Base-by-base conservation (phyloP, 1,140 invertebrate genomes). In the Drosophila pectinifera region DNA sequence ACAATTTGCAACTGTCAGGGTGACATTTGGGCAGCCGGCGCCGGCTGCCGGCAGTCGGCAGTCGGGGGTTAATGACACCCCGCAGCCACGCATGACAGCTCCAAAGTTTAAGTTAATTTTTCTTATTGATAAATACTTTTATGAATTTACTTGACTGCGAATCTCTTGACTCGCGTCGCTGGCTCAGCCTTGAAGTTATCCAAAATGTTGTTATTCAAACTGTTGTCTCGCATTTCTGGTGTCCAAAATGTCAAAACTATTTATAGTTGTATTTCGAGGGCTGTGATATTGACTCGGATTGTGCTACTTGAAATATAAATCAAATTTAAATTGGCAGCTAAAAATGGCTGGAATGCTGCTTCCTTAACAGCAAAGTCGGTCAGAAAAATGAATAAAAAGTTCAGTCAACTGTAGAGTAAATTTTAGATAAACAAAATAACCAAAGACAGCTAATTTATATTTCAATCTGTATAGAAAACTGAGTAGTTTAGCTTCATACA, bases 1-100 rank as follows among this genome's bases (percentile, higher is more conserved):
- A 78, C 74, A 77, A 78, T 78, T 78, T 78, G 74, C 74, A 78
- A 78, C 74, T 78, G 74, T 77, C 74, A 78, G 55, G 36, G 53
- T 74, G 73, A 75, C 73, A 76, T 76, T 76, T 39, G 51, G 55
- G 36, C 63, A 61, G 42, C 39, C 11, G 18, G 63, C 62, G 42
- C 39, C 11, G 18, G 63, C 62, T 34, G 18, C n/a, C 36, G 16
- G 48, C 62, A 64, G 39, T 5, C 49, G 38, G 39, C 54, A 55
- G 34, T 34, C 49, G 26, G 34, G 68, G 68, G 68, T 57, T 70
- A 70, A 70, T 57, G 68, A 70, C 68, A 57, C 42, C 26, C 20
- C 53, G 22, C 51, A 41, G 49, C 54, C 45, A 45, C 56, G 58
- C 73, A 76, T 76, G 72, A 76, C 73, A 75, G 73, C 54, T 58